Base-by-base conservation (phyloP, 2,113 vertebrate genomes). In the Spea bombifrons region DNA sequence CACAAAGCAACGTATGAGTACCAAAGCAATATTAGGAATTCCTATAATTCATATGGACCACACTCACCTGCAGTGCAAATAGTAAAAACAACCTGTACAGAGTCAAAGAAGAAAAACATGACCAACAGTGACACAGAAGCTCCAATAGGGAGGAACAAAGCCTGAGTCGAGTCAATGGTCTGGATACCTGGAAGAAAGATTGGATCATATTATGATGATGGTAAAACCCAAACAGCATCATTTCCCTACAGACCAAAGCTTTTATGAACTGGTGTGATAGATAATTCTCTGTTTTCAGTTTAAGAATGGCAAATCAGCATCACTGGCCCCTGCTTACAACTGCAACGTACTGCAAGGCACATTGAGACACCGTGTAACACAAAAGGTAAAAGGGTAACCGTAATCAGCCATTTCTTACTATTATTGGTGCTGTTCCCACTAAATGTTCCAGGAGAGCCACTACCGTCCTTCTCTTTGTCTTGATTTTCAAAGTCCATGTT, bases 51-150 rank as follows among this genome's bases (percentile, higher is more conserved):
- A 81, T 15, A 83, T 82, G 53, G 75, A 72, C 81, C 77, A 7
- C 3, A 78, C 30, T 88, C 90, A 99, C 97, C 97, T 96, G 97
- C 97, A 88, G 97, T 99, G 93, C 97, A 99, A 92, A 99, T 99
- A 89, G 97, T 99, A 86, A 99, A 99, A 88, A 99, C 97, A 86
- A 99, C 97, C 87, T 99, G 97, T 89, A 99, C 97, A 0, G 97
- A 99, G 86, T 99, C 97, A 66, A 99, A 99, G 94, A 99, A 99
- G 94, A 99, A 99, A 93, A 99, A 99, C 97, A 99, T 99, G 82
- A 99, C 96, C 57, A 99, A 92, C 83, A 99, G 95, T 80, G 97
- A 99, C 75, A 99, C 97, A 0, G 97, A 99, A 0, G 97, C 97
- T 85, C 97, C 97, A 64, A 99, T 97, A 0, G 97, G 97, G 83